A percentile compares a stretch with the other conserved stretches of the same genome.
These are phyloP conservation scores for Stegodyphus dumicola DNA, from an alignment of 1,140 invertebrate genomes.

Conservation along the genomic window DNA sequence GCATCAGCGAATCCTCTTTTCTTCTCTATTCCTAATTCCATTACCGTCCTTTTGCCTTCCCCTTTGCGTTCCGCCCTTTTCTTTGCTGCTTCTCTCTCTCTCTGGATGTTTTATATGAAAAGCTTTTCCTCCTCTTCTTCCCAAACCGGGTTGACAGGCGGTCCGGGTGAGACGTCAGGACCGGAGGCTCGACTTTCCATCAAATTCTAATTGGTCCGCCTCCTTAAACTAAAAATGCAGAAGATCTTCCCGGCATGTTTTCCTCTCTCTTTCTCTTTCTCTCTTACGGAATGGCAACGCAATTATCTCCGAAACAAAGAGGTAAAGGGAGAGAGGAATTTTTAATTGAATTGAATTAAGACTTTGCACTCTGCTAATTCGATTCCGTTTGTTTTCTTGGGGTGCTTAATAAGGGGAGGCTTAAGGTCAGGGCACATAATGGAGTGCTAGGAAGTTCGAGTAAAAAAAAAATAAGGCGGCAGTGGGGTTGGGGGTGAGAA, in stretches of 20 bases:
- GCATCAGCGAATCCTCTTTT: slow-evolving; percentile 20
- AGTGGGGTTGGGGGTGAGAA: background rate
- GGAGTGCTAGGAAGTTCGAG: background rate
- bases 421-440: slow-evolving; percentile 17
- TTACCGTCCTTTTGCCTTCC: slow-evolving; percentile 9
- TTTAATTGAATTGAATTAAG: slow-evolving; percentile 61
- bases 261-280: slow-evolving; percentile 26
- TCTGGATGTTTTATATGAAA: slow-evolving; percentile 36
- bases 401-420: slow-evolving; percentile 16
- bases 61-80: slow-evolving; percentile 4
- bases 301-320: slow-evolving; percentile 30
- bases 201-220: slow-evolving; percentile 51
- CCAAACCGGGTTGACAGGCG: slow-evolving; percentile 45
- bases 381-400: slow-evolving; percentile 52
- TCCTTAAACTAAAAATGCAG: slow-evolving; percentile 11
- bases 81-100: slow-evolving; percentile 17
- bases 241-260: background rate
- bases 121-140: slow-evolving; percentile 15
- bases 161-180: slow-evolving; percentile 26
- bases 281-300: slow-evolving; percentile 41
- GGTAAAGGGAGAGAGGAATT: slow-evolving; percentile 17
- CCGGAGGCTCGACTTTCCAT: slow-evolving; percentile 23
- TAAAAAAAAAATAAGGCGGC: background rate
- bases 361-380: slow-evolving; percentile 54
- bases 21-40: slow-evolving; percentile 47